Evolutionary conservation across 2,113 vertebrate species (phyloP), one percentile per base, ranked within the genome.

Genomic region (Sinocyclocheilus maitianheensis): DNA sequence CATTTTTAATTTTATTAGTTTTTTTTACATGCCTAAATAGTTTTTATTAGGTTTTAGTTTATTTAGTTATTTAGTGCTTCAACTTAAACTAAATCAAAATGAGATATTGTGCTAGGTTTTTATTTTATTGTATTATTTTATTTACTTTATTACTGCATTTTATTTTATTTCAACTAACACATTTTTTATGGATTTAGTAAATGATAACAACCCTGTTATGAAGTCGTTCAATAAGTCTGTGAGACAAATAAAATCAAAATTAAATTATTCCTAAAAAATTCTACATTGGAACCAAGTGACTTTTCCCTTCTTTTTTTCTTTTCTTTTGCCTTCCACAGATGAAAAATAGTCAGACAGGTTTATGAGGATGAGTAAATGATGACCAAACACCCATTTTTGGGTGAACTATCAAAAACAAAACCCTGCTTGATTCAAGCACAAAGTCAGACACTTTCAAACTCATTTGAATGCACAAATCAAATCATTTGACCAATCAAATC

Each of bases 401-500:
- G n/a, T n/a, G n/a, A n/a, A 43, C 43, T 46, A 46, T 60, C 55
- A 60, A 69, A 69, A 2, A 30, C 13, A 69, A 69, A 34, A 34
- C 24, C 24, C 24, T 5, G 43, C 7, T 43, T 43, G 43, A 43
- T 67, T 67, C 26, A 69, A 26, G 12, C 63, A 67, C 24, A 67
- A 6, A 67, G 24, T 30, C 63, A 3, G 9, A 71, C 30, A 40
- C 53, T 40, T 76, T 4, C 11, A 20, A 22, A 78, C 20, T 37
- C 9, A 78, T 78, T 58, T 58, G 51, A 81, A 81, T 81, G 78
- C 3, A 48, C 37, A 46, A 65, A 81, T 81, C 60, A 26, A 67
- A 65, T 81, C 3, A 81, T 80, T 80, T 80, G 78, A 63, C 37
- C 63, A 63, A 63, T 81, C 10, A 63, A 26, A 26, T 26, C 58